Conservation (phyloP, 2,113 vertebrate species). For the Heterotis niloticus region DNA sequence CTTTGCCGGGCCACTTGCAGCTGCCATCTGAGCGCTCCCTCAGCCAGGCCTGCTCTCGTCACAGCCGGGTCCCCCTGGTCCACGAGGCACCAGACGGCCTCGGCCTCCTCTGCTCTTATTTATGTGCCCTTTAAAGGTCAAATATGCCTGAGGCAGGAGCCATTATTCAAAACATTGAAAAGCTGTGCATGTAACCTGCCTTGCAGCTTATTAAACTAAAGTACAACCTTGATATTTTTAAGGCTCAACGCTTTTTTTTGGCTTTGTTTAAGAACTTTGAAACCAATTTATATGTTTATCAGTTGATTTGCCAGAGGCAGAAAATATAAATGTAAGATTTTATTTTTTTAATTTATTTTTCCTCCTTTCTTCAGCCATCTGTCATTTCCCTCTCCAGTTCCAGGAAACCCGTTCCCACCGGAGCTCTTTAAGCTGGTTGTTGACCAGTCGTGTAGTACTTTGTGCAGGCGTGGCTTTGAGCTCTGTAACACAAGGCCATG, state of each 20-base stretch:
- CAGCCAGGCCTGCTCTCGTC: not conserved
- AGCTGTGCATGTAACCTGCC: not conserved
- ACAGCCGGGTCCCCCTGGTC: not conserved
- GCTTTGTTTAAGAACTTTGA: not conserved
- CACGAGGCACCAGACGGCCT: not conserved
- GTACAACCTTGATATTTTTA: slow-evolving; percentile 9
- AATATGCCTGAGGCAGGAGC: slow-evolving; percentile 25
- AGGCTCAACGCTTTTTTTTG: not conserved
- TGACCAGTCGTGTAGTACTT: too few relatives aligned
- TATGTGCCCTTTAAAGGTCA: slow-evolving; percentile 37
- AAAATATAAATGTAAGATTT: not conserved
- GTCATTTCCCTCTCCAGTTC: too few relatives aligned
- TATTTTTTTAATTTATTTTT: not conserved
- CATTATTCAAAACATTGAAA: slow-evolving; percentile 16
- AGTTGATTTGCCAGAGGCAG: not conserved
- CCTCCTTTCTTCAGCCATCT: too few relatives aligned
- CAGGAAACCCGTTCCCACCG: too few relatives aligned
- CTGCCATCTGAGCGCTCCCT: too few relatives aligned
- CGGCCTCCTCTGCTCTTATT: slow-evolving; percentile 23
- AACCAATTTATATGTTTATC: slow-evolving; percentile 20
- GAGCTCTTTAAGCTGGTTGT: too few relatives aligned
- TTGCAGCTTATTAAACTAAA: slow-evolving; percentile 8
- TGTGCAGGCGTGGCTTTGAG: too few relatives aligned
- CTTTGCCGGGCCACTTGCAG: not conserved
- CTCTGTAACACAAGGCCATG: too few relatives aligned